Base-by-base conservation (phyloP, 2,797 vertebrate species). In the Enteromius afrohamiltoni region DNA sequence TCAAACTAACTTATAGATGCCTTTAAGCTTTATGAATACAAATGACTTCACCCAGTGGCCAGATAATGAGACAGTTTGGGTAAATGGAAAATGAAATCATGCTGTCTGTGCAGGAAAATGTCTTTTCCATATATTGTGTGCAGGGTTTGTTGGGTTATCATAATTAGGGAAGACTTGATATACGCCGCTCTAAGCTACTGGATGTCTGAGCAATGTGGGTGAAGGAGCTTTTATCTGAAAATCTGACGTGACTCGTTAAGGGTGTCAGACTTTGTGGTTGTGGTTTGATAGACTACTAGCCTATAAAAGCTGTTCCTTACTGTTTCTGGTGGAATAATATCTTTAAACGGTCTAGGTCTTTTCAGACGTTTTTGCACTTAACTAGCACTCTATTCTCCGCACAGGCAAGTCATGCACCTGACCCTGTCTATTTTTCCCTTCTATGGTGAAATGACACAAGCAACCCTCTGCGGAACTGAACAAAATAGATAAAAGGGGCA, bases 41-140 rank as follows among this genome's bases (percentile, higher is more conserved):
- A 76, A 90, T 91, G 90, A 93, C 90, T 85, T 93, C 92, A 93
- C 77, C 79, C n/a, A 6, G 83, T n/a, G 31, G 84, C 74, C 86
- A 87, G 88, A 89, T 90, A 87, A 92, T 87, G 85, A 90, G 86
- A 85, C 40, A 76, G 86, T 55, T 53, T 49, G 85, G 83, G 79
- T 55, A 82, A 90, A 86, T 79, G 89, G 92, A 92, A 94, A 92
- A 90, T 86, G 1, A 87, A 90, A 89, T 89, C 83, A 81, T 84
- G 77, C 85, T 23, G 79, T 90, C 89, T 88, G 77, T 87, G 58
- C 77, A 21, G 83, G 88, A 58, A 80, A 86, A 86, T 82, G 77
- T 68, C 80, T 86, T 89, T 88, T 79, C 87, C 91, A 80, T 84
- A 83, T 21, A 85, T 84, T 75, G 82, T 88, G 68, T 67, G 51